A percentile compares a stretch with the other conserved stretches of the same genome.
phyloP scores from a whole-genome alignment of 2,888 invertebrate species.

The Aporophyla nigra region DNA sequence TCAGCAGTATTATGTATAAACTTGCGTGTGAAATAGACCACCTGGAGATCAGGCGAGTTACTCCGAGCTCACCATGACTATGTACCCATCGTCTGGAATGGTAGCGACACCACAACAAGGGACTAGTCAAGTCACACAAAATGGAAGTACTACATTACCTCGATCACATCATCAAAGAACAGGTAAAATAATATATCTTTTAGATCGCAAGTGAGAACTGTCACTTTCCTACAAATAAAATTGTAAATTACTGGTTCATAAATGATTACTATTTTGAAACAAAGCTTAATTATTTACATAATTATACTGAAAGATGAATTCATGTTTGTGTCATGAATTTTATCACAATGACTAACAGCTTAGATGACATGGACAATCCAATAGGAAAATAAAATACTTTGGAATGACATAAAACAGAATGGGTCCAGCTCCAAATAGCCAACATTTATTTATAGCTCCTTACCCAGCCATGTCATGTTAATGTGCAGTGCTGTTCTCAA shows the following conservation, averaged over 20 bases:
- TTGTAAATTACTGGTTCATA: conserved; percentile 7
- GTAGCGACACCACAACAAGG: conserved; percentile 88
- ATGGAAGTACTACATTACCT: conserved; percentile 88
- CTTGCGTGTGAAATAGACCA: conserved; percentile 84
- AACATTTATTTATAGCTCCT: conserved; percentile 9
- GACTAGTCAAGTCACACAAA: conserved; percentile 85
- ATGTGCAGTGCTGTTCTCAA: background rate
- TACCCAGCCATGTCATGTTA: background rate
- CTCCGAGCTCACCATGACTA: conserved; percentile 82
- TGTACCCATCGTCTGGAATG: conserved; percentile 87
- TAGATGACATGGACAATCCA: background rate
- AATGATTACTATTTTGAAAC: background rate
- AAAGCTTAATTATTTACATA: background rate
- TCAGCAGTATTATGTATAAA: conserved; percentile 85
- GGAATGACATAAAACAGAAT: conserved; percentile 23
- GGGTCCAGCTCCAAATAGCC: conserved; percentile 30
- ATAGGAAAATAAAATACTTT: background rate
- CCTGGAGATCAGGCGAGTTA: conserved; percentile 85
- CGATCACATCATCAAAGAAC: conserved; percentile 89
- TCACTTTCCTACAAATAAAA: conserved; percentile 15
- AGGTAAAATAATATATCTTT: conserved; percentile 72
- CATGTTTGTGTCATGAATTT: background rate
- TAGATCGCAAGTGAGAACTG: conserved; percentile 27
- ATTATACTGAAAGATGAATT: background rate
- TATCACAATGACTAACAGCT: background rate